Evolutionary conservation across 2,888 invertebrate genomes (phyloP), one percentile per base, ranked within the genome.

Genomic region (Cylloceria caligata): DNA sequence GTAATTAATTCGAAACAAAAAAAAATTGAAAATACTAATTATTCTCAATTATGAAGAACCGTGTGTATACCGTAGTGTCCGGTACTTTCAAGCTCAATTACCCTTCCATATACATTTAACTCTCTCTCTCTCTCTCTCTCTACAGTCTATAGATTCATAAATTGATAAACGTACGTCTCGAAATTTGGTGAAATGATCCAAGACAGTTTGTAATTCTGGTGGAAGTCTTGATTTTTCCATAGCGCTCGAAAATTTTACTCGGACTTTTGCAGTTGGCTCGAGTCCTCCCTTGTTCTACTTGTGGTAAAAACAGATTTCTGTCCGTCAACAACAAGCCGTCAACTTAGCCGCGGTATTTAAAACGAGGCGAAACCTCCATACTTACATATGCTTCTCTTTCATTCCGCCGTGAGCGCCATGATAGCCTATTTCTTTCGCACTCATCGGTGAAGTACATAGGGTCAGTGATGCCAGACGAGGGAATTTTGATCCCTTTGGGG

Each of bases 131-230:
- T n/a, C n/a, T n/a, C n/a, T n/a, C n/a, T 49, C 2, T 7, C 7
- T 7, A 19, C 16, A 2, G 13, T 6, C 16, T 6, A 16, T 7
- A 7, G 2, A 52, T 55, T 13, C 13, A n/a, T 27, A 60, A 60
- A 19, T 36, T 3, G 13, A 36, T 19, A 39, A 55, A 81, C 69
- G 71, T 80, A 86, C 86, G 49, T 55, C 74, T 16, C 82, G 75
- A 16, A 83, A 81, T 45, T 68, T 62, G 0, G 64, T 30, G 42
- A 83, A 83, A 47, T 75, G 74, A 69, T 83, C 77, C 1, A 86
- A 7, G 9, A 86, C 62, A 9, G n/a, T 42, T 68, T 84, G 80
- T 49, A 85, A 65, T 11, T 85, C 83, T 7, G 68, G 68, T 0
- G 79, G 57, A 13, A 85, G 69, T 42, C 19, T 72, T 30, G 62